A percentile compares a stretch with the other conserved stretches of the same genome.
Evolutionary conservation across 2,797 vertebrate species (phyloP).

Genomic region (Cyclopterus lumpus): DNA sequence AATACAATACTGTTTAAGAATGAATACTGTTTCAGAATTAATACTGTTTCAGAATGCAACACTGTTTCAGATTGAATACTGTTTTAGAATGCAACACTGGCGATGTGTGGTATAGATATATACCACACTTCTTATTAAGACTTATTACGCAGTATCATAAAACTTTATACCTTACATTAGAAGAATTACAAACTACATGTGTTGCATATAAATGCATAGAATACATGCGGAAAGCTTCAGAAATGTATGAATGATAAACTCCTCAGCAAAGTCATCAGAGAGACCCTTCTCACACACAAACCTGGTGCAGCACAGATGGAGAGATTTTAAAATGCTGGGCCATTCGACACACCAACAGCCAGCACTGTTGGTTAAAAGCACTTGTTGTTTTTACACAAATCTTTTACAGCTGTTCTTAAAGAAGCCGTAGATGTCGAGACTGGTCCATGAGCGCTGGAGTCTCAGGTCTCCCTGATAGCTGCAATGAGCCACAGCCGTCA

Average conservation of each 20-base stretch:
- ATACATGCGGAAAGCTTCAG: neutral
- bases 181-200: neutral
- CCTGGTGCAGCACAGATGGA: slow-evolving; percentile 45
- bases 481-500: slow-evolving; percentile 36
- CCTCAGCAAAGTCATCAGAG: neutral
- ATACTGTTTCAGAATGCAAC: no score
- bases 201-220: neutral
- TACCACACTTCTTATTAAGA: no score
- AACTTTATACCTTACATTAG: neutral
- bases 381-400: slow-evolving; percentile 51
- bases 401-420: slow-evolving; percentile 60
- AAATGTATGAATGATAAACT: slow-evolving; percentile 17
- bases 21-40: no score
- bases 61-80: no score
- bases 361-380: slow-evolving; percentile 35
- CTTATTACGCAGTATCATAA: neutral
- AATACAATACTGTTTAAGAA: no score
- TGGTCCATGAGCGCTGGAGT: slow-evolving; percentile 31
- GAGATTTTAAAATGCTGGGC: slow-evolving; percentile 42
- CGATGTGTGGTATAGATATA: no score
- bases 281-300: slow-evolving; percentile 13
- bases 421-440: slow-evolving; percentile 37
- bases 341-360: slow-evolving; percentile 63
- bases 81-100: no score
- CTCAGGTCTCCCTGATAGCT: slow-evolving; percentile 45